phyloP scores from a whole-genome alignment of 1,140 invertebrate species.

The Atta cephalotes region DNA sequence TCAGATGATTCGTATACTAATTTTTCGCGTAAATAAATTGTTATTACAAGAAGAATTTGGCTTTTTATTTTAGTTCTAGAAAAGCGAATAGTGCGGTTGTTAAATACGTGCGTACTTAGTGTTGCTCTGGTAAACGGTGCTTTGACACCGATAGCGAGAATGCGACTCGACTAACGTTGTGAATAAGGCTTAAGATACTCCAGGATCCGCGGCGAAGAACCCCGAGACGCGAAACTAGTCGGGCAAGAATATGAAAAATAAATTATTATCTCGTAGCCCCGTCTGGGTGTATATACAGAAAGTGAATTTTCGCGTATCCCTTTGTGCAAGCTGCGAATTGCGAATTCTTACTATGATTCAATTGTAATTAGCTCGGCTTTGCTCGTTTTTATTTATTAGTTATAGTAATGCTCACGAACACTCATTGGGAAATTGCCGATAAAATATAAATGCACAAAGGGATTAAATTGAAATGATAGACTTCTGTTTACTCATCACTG shows the following conservation, averaged over 20 bases:
- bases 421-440: background rate
- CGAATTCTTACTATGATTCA: too few species aligned
- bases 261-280: conserved; percentile 55
- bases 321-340: background rate
- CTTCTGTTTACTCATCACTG: too few species aligned
- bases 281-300: conserved; percentile 6
- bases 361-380: background rate
- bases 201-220: conserved; percentile 37
- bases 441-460: background rate
- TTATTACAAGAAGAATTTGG: background rate
- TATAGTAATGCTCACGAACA: background rate
- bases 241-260: conserved; percentile 60
- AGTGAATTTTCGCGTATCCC: conserved; percentile 17
- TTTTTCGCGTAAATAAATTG: background rate
- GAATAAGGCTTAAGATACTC: conserved; percentile 57
- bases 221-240: conserved; percentile 64
- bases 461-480: background rate
- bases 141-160: too few species aligned
- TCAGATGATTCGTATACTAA: background rate
- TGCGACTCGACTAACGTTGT: conserved; percentile 20
- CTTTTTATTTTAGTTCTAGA: background rate
- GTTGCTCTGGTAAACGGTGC: background rate
- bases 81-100: background rate
- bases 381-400: background rate
- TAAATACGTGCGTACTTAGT: background rate